Evolutionary conservation across 2,113 vertebrate genomes (phyloP), one percentile per base, ranked within the genome.

Genomic region (Scalopus aquaticus): DNA sequence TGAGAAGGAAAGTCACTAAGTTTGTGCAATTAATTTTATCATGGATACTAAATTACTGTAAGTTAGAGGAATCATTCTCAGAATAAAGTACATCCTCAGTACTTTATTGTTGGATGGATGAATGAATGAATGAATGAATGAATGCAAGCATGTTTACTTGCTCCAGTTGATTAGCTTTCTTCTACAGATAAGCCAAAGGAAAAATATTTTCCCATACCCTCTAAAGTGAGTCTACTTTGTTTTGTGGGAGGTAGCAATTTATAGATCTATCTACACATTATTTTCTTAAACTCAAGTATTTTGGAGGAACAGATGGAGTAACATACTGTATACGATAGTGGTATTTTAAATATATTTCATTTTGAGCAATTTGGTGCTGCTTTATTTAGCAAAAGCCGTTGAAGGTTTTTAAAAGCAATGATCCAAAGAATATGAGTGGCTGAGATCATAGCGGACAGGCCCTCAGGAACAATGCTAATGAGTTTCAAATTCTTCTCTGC

Each of bases 181-280:
- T 60, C 83, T 86, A 44, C 20, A n/a, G 92, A 60, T 73, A 91
- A 96, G 80, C 58, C 65, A 69, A 73, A 93, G 69, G 65, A 64
- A 87, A 95, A 90, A 64, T 79, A 74, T 73, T 92, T 95, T 73
- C 73, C 35, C 26, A 37, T 94, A 88, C 81, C 49, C 77, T 20
- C 80, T 88, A 65, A 88, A 96, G 90, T 3, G 0, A 92, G 60
- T 95, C 96, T 94, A 32, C 92, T 97, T 96, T 85, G 93, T 92
- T 96, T 96, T 95, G 93, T 95, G 58, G 95, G 96, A 96, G 94
- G 90, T 67, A 91, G 95, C 94, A 86, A 96, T 96, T 97, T 97
- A 96, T 97, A 97, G 95, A 83, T 81, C 82, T 87, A 88, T 78
- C 92, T 96, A 96, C 95, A 96, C 93, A 95, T 96, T 95, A 90